Percentiles rank a stretch among this genome's conserved stretches.
These are phyloP conservation scores for Accipiter cooperii DNA, from an alignment of 2,113 vertebrate species.

Conservation along the genomic window DNA sequence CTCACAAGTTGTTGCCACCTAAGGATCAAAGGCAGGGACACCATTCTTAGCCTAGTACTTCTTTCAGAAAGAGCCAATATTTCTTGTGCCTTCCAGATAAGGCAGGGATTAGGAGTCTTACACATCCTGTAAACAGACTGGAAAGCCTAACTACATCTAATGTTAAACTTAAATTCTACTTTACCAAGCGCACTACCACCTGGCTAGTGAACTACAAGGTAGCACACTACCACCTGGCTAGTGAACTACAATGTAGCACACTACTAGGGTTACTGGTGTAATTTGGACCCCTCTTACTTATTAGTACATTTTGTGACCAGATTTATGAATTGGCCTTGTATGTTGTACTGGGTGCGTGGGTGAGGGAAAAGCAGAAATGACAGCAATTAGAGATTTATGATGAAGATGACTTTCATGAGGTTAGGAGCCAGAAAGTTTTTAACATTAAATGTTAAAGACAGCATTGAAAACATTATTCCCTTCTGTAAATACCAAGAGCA, in stretches of 20 bases:
- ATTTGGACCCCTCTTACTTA: not conserved
- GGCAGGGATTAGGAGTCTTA: not conserved
- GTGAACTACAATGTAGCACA: not conserved
- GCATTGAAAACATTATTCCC: not conserved
- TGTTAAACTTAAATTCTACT: not conserved
- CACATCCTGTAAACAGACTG: not conserved
- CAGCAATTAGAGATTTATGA: not conserved
- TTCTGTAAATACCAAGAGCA: not conserved
- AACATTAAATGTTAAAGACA: not conserved
- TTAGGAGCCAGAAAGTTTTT: not conserved
- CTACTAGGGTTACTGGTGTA: not conserved
- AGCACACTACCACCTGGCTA: not conserved
- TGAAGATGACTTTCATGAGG: not conserved
- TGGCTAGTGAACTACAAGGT: not conserved
- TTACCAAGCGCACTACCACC: not conserved
- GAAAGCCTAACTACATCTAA: not conserved
- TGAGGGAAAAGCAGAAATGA: not conserved
- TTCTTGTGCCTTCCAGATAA: not conserved
- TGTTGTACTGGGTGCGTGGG: not conserved
- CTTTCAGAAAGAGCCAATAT: not conserved
- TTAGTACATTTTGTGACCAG: not conserved
- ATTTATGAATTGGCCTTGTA: not conserved
- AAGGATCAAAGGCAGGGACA: not conserved
- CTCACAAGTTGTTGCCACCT: not conserved
- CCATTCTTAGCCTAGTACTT: not conserved